Conservation (phyloP, 2,113 vertebrate genomes). For the Melanerpes aurifrons region DNA sequence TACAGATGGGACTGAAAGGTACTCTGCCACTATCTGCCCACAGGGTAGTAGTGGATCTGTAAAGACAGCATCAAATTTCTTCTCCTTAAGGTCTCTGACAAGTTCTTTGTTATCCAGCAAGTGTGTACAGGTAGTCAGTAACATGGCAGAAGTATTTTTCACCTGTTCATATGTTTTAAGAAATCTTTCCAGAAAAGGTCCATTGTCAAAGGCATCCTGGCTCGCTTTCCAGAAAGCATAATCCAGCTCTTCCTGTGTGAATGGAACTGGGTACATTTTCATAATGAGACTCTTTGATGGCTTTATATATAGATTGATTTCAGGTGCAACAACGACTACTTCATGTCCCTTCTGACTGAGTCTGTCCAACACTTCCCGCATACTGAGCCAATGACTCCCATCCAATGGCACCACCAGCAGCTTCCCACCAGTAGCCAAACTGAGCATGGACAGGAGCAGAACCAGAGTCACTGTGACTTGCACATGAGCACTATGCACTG, state of each 20-base stretch:
- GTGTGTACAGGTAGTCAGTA: conserved; percentile 63
- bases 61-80: conserved; percentile 77
- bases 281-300: conserved; percentile 61
- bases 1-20: conserved; percentile 79
- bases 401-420: conserved; percentile 85
- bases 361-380: conserved; percentile 67
- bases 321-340: conserved; percentile 79
- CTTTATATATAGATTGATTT: conserved; percentile 71
- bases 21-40: conserved; percentile 79
- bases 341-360: conserved; percentile 75
- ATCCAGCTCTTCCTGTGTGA: conserved; percentile 41
- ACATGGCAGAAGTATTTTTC: neutral
- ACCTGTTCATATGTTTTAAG: neutral
- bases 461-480: neutral
- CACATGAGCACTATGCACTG: no score
- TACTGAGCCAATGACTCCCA: conserved; percentile 88
- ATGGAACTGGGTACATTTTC: conserved; percentile 75
- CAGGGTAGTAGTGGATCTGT: conserved; percentile 89
- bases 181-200: conserved; percentile 67
- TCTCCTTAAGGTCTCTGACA: conserved; percentile 70
- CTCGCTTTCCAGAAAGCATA: neutral
- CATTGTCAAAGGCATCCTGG: neutral
- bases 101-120: conserved; percentile 79
- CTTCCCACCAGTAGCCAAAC: conserved; percentile 63
- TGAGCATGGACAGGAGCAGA: neutral